Evolutionary conservation across 2,888 invertebrate species (phyloP).

Genomic region (Petrolisthes cinctipes): DNA sequence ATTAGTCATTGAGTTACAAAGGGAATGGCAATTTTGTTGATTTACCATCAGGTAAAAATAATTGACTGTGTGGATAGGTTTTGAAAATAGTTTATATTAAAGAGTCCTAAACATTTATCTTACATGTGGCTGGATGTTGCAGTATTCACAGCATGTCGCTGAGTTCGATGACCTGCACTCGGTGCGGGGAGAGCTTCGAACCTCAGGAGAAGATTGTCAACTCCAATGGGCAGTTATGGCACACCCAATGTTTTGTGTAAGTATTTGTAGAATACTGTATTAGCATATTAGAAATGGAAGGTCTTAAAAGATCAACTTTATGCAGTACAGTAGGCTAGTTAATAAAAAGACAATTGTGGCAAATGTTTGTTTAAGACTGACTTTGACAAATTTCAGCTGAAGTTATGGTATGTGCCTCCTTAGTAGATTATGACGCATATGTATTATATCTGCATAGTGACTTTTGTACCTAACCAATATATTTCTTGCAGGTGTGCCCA

Average conservation of each 20-base stretch:
- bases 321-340: no score
- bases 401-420: background rate
- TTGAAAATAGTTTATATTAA: background rate
- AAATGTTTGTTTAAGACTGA: no score
- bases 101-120: background rate
- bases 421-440: background rate
- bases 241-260: conserved; percentile 99
- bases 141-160: conserved; percentile 80
- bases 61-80: background rate
- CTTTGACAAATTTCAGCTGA: background rate
- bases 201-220: conserved; percentile 98
- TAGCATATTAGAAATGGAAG: no score
- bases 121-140: conserved; percentile 47
- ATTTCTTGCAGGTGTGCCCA: conserved; percentile 86
- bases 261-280: conserved; percentile 67
- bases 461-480: no score
- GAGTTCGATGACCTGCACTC: conserved; percentile 93
- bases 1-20: no score
- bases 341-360: no score
- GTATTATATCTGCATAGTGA: background rate
- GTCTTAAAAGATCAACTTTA: no score
- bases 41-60: background rate
- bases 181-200: conserved; percentile 96
- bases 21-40: background rate
- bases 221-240: conserved; percentile 98